Base-by-base conservation (phyloP, 2,888 invertebrate genomes). In the Pharmacophagus antenor region DNA sequence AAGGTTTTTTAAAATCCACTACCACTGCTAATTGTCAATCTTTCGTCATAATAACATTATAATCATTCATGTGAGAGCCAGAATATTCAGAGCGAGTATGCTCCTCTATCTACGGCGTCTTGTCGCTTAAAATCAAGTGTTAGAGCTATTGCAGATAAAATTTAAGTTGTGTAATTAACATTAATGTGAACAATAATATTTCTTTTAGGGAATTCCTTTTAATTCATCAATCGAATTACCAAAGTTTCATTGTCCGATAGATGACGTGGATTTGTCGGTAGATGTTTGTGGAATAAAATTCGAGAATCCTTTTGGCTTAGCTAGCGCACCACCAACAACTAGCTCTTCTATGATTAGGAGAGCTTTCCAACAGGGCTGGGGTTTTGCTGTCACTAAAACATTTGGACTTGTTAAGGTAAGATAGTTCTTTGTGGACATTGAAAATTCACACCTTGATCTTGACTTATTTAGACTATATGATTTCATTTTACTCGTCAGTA, bases 361-460 rank as follows among this genome's bases (percentile, higher is more conserved):
- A 64, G 95, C 96, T 17, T 99, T 99, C 79, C 94, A 98, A 79
- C 96, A 97, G 68, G 99, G 99, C 0, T 99, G 99, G 99, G 96
- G 95, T 0, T 99, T 97, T 78, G 97, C 95, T n/a, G 95, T 99
- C 1, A 99, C 99, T 0, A 99, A 99, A 90, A 99, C 99, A 0
- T 99, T 97, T 80, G 93, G 95, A 2, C 89, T 99, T 17, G 97
- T 98, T 79, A 99, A 99, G 93, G 97, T 96, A 66, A 60, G n/a
- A 6, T 44, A 10, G 8, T 18, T 44, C 6, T 7, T 44, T 44
- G 6, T n/a, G n/a, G 4, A n/a, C 15, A 4, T 20, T 21, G 12
- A 22, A 22, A 47, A n/a, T 37, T 15, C 15, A 37, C 15, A 37
- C 5, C n/a, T 37, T 37, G n/a, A n/a, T n/a, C n/a, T n/a, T n/a